These are phyloP conservation scores for Olivierus martensii DNA, from an alignment of 1,140 invertebrate genomes.

Conservation along the genomic window DNA sequence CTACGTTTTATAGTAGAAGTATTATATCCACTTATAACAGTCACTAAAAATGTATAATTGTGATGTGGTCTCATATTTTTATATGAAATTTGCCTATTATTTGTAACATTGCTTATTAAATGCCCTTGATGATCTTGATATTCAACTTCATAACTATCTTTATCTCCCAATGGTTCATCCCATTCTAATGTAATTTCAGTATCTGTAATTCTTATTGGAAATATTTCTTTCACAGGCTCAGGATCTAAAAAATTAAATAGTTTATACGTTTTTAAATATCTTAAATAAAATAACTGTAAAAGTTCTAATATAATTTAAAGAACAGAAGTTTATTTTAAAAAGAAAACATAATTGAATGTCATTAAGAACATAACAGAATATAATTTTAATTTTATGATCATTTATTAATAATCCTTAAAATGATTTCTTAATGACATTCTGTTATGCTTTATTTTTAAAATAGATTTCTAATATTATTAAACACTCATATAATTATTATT, in stretches of 20 bases:
- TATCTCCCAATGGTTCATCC: conserved; percentile 67
- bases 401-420: too few relatives aligned
- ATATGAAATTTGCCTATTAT: too few relatives aligned
- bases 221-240: conserved; percentile 61
- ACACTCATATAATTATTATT: too few relatives aligned
- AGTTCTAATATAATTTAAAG: too few relatives aligned
- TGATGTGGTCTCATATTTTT: conserved; percentile 51
- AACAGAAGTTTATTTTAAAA: not conserved
- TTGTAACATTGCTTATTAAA: conserved; percentile 41
- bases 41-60: conserved; percentile 80
- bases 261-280: not conserved
- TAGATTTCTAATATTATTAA: too few relatives aligned
- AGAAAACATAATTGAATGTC: too few relatives aligned
- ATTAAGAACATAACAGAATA: too few relatives aligned
- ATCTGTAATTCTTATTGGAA: conserved; percentile 60
- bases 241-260: conserved; percentile 37
- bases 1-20: conserved; percentile 51
- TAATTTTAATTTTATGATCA: too few relatives aligned
- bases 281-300: not conserved
- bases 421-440: too few relatives aligned
- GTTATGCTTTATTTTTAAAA: too few relatives aligned
- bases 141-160: conserved; percentile 73
- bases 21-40: conserved; percentile 64
- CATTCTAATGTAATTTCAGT: conserved; percentile 64
- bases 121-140: conserved; percentile 46